Evolutionary conservation across 2,797 vertebrate species (phyloP), one percentile per base, ranked within the genome.

Genomic region (Ctenochaetus hawaiiensis): DNA sequence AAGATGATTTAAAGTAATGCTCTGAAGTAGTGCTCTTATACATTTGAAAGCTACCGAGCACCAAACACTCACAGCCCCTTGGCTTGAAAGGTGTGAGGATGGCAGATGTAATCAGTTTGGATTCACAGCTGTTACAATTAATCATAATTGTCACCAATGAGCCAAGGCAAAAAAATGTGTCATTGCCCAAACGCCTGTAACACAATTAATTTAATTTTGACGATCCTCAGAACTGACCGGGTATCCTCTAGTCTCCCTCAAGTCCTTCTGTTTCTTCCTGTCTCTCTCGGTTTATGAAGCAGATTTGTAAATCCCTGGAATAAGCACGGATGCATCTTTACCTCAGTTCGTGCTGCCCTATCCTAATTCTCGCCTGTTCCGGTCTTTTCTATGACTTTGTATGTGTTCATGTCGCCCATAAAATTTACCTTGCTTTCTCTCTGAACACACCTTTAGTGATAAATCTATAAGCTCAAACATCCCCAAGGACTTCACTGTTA

Each of bases 81-180:
- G 61, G 11, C 11, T 67, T 66, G 30, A 54, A 77, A 75, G 53
- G 30, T 43, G 39, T 62, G 66, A 44, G 54, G 43, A 76, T 47
- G 51, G 14, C 67, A 66, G 63, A 44, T 68, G 22, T 44, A 18
- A 45, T 77, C 10, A 54, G 63, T 73, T 67, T 74, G 57, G 47
- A 69, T 52, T 80, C 59, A 73, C 68, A 56, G 78, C 78, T 65
- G 70, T 45, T 75, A 43, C 49, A 68, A 18, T 56, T 57, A 30
- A 74, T 70, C 43, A 45, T 14, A 63, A 12, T 18, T 52, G 20
- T 7, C 2, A 59, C 6, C 6, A 34, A 54, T 8, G 41, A 39
- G 1, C 44, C 6, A 47, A 59, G 6, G 14, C 16, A 34, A 30
- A 56, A 52, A 49, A 18, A 41, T 4, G 8, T 44, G 52, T 23